Percentiles rank a stretch among this genome's conserved stretches.
phyloP scores from a whole-genome alignment of 1,140 invertebrate species.

The Chrysoperla carnea region DNA sequence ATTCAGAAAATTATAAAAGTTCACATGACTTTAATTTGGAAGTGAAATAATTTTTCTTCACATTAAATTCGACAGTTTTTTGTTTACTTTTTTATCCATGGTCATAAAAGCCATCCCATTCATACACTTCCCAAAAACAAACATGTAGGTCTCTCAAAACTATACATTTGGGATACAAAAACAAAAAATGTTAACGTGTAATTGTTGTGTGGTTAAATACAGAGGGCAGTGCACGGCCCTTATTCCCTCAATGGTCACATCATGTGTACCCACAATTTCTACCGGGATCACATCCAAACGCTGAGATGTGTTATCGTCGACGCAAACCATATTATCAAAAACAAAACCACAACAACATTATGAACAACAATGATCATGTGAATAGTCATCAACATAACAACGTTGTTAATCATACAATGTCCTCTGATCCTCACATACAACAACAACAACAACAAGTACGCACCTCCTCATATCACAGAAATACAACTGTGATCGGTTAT shows the following conservation, averaged over 20 bases:
- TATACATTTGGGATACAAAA: too few relatives aligned
- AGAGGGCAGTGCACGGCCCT: constrained; percentile 36
- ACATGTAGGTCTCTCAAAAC: too few relatives aligned
- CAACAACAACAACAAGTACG: constrained; percentile 28
- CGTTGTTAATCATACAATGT: constrained; percentile 13
- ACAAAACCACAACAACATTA: constrained; percentile 33
- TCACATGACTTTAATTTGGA: too few relatives aligned
- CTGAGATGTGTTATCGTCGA: constrained; percentile 27
- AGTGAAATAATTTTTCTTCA: too few relatives aligned
- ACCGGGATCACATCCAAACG: constrained; percentile 64
- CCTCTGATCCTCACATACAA: constrained; percentile 23
- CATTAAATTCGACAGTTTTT: too few relatives aligned
- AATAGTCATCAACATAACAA: constrained; percentile 24
- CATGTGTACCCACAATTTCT: constrained; percentile 83
- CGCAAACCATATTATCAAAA: constrained; percentile 34
- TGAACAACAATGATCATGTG: constrained; percentile 30
- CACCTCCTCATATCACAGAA: constrained; percentile 32
- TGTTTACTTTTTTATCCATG: too few relatives aligned
- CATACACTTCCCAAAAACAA: too few relatives aligned
- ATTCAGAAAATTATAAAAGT: too few relatives aligned
- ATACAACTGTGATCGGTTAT: constrained; percentile 37
- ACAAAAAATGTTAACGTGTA: too few relatives aligned
- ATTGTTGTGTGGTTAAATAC: not conserved
- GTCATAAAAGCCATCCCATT: too few relatives aligned
- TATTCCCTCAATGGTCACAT: constrained; percentile 83